Evolutionary conservation across 35 echinoderm and acorn worm genomes (phyloP).

Genomic region (Apostichopus japonicus): DNA sequence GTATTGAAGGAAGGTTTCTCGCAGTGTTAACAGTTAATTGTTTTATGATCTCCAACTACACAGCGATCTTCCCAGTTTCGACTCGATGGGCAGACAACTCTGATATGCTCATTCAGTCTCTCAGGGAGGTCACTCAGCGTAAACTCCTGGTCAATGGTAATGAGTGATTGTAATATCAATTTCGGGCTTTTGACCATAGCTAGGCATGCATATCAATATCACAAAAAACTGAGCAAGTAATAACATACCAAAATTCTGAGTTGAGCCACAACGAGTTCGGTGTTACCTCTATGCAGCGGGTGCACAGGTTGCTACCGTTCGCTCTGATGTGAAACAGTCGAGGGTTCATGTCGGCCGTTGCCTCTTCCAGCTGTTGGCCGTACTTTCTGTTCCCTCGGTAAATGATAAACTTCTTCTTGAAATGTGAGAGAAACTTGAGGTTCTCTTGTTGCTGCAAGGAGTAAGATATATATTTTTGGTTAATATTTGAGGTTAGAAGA

Average conservation of each 20-base stretch:
- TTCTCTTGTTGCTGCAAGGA: conserved; percentile 98
- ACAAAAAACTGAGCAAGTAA: not conserved
- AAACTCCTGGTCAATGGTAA: no score
- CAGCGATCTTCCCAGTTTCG: no score
- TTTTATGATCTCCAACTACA: no score
- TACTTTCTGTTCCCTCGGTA: conserved; percentile 76
- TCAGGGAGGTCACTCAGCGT: no score
- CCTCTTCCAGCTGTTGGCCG: conserved; percentile 44
- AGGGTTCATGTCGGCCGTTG: conserved; percentile 68
- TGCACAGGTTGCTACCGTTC: conserved; percentile 87
- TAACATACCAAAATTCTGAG: conserved; percentile 92
- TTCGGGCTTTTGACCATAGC: no score
- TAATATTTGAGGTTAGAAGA: no score
- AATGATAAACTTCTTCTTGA: conserved; percentile 98
- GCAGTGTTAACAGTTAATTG: no score
- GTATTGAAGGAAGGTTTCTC: no score
- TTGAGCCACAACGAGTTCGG: conserved; percentile 92
- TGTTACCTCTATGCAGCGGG: conserved; percentile 86
- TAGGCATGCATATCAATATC: not conserved
- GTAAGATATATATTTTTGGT: no score
- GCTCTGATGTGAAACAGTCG: conserved; percentile 84
- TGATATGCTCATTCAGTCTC: no score
- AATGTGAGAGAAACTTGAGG: conserved; percentile 96
- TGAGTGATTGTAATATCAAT: no score
- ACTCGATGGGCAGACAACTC: no score